Conservation (phyloP, 2,113 vertebrate species). For the Steatornis caripensis region DNA sequence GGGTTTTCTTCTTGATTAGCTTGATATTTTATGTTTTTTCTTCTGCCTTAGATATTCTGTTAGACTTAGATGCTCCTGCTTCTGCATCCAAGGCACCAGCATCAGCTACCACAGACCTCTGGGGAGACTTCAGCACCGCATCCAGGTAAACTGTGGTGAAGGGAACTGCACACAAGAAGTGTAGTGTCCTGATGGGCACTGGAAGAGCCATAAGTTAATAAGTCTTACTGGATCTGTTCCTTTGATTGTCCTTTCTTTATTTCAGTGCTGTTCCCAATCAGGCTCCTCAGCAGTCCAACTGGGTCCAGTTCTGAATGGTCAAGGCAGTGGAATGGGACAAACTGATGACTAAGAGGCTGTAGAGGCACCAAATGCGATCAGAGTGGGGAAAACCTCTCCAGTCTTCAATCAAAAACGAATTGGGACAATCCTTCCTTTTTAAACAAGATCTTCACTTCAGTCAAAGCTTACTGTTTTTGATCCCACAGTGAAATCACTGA, state of each 20-base stretch:
- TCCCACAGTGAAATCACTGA: background rate
- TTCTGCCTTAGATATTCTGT: constrained; percentile 67
- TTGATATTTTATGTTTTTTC: background rate
- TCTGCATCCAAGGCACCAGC: constrained; percentile 56
- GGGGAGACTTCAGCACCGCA: constrained; percentile 91
- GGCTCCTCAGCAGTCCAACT: constrained; percentile 81
- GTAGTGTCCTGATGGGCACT: background rate
- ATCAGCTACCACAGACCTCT: constrained; percentile 79
- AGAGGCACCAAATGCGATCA: constrained; percentile 52
- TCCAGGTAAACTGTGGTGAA: constrained; percentile 77
- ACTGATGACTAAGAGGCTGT: constrained; percentile 50
- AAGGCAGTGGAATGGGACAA: constrained; percentile 30
- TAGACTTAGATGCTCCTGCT: constrained; percentile 75
- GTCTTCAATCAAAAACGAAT: constrained; percentile 49
- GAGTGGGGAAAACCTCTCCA: constrained; percentile 26
- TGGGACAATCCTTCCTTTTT: constrained; percentile 61
- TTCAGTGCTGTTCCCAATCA: constrained; percentile 74
- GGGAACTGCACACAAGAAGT: background rate
- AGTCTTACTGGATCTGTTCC: background rate
- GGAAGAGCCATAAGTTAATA: background rate
- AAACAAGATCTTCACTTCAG: constrained; percentile 21
- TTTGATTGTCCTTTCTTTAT: constrained; percentile 46
- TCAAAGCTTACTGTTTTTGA: background rate
- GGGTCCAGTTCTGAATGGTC: constrained; percentile 87
- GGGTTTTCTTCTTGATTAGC: background rate